Base-by-base conservation (phyloP, 2,888 invertebrate species). In the Fragum whitleyi region DNA sequence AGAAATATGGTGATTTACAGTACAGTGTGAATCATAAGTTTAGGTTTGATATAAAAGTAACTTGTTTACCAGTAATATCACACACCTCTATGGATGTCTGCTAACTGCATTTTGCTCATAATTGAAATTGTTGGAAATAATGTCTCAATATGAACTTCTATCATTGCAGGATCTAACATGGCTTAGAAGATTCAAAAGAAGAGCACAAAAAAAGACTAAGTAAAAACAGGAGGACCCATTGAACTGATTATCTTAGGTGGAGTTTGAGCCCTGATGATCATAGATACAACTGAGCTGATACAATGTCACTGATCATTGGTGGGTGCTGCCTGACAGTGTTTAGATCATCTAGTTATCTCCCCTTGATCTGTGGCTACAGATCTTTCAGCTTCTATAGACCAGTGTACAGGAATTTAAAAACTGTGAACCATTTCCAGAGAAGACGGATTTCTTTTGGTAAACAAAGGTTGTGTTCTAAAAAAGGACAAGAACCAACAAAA, bases 391-490 rank as follows among this genome's bases (percentile, higher is more conserved):
- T 65, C 42, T 14, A 19, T 19, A 65, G 36, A 21, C 6, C 26
- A 23, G 1, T 65, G 21, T 23, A 32, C 11, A 19, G 23, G 21
- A 29, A 61, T 23, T 39, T 39, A 9, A 65, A 65, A n/a, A 42
- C 5, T 55, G 7, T 7, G 21, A 36, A 28, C 21, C 53, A 36
- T 70, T 19, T 21, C 19, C 36, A 70, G 5, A 23, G 16, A 7
- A 70, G 70, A 70, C 70, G 1, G 29, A 47, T 62, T 73, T 62
- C 73, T 19, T 21, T 36, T 9, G n/a, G 61, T 3, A 73, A 61
- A 62, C 28, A 36, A 5, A 42, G 42, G 51, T 61, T 26, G 14
- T 72, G 59, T 59, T 23, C 61, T 9, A 73, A 61, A 23, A 59
- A 29, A 16, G 70, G 36, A 57, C 39, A 55, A 28, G 42, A 61